Evolutionary conservation across 2,888 invertebrate species (phyloP), one percentile per base, ranked within the genome.

Genomic region (Trypoxylon attenuatum): DNA sequence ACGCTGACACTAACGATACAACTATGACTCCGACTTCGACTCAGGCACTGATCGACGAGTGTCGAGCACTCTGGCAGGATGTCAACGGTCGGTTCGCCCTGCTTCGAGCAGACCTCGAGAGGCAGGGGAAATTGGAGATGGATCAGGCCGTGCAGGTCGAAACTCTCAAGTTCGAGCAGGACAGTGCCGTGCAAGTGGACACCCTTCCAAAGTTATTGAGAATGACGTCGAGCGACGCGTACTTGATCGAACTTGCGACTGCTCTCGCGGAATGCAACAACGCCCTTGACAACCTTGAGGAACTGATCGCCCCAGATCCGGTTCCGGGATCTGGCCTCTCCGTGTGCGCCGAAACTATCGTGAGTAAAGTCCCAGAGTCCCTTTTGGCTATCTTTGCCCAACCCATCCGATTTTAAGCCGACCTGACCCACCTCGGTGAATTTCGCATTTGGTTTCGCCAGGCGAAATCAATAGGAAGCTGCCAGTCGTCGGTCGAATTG

Each of bases 171-270:
- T 92, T 93, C 86, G 94, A 94, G 81, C 91, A 91, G 13, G 94
- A 96, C 78, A 91, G 91, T 0, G 91, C 93, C 0, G 92, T 94
- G 3, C 96, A 96, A 89, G 96, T 96, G 1, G 92, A 95, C 81
- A 96, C 96, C 0, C 86, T 96, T 38, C 90, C 91, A 0, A 88
- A 89, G 41, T 80, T 91, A 43, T 88, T 89, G 43, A 88, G 89
- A 16, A 91, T 92, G 88, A 94, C 94, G 39, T 92, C 94, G 2
- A 93, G 94, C 84, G 95, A 96, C 81, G 95, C 95, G 0, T 96
- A 95, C 82, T 88, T 92, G 54, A 92, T 91, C 76, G 95, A 96
- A 85, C 87, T 96, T 29, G 89, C 90, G 38, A 90, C 91, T 2
- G 96, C 95, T 0, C 89, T 95, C 2, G 88, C 88, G 41, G 96